Conservation (phyloP, 2,797 vertebrate species). For the Lagorchestes hirsutus region DNA sequence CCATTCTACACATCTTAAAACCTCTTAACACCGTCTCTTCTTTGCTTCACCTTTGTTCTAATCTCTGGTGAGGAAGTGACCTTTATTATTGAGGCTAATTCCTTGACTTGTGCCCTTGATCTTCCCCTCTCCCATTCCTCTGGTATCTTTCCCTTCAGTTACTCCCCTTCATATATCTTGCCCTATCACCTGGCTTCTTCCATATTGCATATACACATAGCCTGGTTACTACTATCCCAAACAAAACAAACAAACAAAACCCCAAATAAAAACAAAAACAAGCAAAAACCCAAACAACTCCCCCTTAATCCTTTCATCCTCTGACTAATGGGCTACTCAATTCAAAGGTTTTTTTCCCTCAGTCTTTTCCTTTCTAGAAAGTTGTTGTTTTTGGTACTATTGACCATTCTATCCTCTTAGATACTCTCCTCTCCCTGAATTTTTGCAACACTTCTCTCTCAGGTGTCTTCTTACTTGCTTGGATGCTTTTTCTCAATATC, state of each 20-base stretch:
- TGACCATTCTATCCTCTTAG: background rate
- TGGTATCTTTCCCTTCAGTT: background rate
- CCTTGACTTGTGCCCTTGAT: background rate
- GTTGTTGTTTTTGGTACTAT: background rate
- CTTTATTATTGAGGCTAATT: background rate
- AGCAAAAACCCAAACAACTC: background rate
- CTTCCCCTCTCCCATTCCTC: background rate
- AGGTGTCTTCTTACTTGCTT: background rate
- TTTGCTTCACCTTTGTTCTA: background rate
- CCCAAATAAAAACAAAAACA: background rate
- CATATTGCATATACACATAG: background rate
- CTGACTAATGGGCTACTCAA: background rate
- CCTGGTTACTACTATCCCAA: background rate
- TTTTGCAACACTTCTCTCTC: background rate
- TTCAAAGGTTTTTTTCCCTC: background rate
- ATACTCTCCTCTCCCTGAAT: background rate
- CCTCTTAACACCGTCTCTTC: background rate
- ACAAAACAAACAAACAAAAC: background rate
- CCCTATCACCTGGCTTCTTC: background rate
- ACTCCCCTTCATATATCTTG: background rate
- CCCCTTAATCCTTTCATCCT: background rate
- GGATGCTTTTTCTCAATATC: background rate
- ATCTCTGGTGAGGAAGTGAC: background rate
- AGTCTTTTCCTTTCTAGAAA: background rate
- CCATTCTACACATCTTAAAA: background rate